Percentiles rank a stretch among this genome's conserved stretches.
Evolutionary conservation across 1,140 invertebrate species (phyloP).

Genomic region (Schlechtendalia chinensis): DNA sequence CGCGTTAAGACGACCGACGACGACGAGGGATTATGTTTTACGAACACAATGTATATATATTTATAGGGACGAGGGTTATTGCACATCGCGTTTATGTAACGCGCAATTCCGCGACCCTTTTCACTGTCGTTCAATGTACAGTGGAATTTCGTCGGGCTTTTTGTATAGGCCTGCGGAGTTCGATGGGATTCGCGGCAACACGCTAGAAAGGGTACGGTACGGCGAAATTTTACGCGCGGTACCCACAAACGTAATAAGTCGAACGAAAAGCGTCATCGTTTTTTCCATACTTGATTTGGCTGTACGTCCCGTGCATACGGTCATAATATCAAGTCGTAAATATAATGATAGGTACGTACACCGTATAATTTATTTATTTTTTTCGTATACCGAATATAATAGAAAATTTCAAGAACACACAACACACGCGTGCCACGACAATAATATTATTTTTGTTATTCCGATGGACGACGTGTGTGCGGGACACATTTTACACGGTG

Average conservation of each 20-base stretch:
- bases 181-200: not conserved
- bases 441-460: not conserved
- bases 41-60: not conserved
- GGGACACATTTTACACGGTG: too few species aligned
- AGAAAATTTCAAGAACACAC: constrained; percentile 1
- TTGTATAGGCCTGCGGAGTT: not conserved
- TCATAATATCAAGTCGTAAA: too few species aligned
- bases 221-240: too few species aligned
- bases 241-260: not conserved
- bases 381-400: not conserved
- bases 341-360: too few species aligned
- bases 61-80: not conserved
- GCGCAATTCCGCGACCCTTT: not conserved
- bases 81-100: not conserved
- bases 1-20: not conserved
- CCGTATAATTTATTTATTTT: too few species aligned
- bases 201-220: too few species aligned
- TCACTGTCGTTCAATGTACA: not conserved
- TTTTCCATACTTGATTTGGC: too few species aligned
- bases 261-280: not conserved
- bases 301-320: too few species aligned
- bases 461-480: too few species aligned
- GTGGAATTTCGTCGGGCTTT: too few species aligned
- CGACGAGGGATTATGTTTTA: not conserved
- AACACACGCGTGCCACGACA: not conserved